Conservation (phyloP, 2,888 invertebrate genomes). For the Ommatoiulus sabulosus region DNA sequence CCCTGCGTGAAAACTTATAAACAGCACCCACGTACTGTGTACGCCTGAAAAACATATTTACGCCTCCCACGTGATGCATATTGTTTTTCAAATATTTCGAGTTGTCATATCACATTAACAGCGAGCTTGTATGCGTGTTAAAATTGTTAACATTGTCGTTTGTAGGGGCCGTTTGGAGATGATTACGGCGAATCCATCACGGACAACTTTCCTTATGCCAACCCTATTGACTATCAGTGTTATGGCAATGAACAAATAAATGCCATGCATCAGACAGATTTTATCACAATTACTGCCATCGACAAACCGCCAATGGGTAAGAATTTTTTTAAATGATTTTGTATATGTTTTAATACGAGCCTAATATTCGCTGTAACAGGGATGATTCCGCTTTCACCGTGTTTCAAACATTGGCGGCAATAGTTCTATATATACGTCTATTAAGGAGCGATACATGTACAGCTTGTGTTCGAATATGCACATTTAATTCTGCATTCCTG, state of each 20-base stretch:
- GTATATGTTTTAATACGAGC: neutral
- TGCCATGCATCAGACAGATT: neutral
- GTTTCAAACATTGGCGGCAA: too few species aligned
- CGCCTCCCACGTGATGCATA: neutral
- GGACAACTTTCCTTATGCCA: neutral
- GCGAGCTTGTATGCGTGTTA: neutral
- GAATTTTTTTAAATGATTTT: neutral
- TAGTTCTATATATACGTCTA: too few species aligned
- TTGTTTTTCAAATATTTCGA: neutral
- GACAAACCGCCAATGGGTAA: conserved; percentile 47
- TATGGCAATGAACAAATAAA: conserved; percentile 6
- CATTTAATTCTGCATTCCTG: too few species aligned
- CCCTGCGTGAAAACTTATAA: neutral
- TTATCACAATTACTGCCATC: conserved; percentile 38
- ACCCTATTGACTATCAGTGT: neutral
- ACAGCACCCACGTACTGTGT: neutral
- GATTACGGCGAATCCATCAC: neutral
- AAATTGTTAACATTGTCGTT: neutral
- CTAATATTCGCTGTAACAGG: too few species aligned
- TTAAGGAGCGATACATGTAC: too few species aligned
- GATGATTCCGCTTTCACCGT: too few species aligned
- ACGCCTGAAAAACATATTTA: neutral
- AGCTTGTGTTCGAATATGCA: too few species aligned
- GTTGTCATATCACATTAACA: neutral
- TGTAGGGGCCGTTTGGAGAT: neutral